These are phyloP conservation scores for Caracal caracal DNA, from an alignment of 2,113 vertebrate genomes.

Conservation along the genomic window DNA sequence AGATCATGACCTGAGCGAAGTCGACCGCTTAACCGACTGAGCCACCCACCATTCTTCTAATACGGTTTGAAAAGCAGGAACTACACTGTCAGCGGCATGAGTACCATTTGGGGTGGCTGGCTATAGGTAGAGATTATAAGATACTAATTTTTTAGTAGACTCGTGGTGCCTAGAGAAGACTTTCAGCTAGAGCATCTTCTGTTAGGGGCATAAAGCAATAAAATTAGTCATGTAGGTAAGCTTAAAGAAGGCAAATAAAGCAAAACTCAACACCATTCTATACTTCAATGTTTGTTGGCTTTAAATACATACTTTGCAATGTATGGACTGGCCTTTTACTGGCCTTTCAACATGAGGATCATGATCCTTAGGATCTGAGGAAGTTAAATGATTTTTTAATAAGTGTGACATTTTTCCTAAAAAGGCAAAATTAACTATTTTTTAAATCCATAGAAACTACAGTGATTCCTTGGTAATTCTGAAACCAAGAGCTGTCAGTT, in stretches of 20 bases:
- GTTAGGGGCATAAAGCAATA: background rate
- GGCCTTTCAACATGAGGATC: background rate
- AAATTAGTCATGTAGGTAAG: background rate
- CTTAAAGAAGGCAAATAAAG: background rate
- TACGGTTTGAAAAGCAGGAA: background rate
- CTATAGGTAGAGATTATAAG: background rate
- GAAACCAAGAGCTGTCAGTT: background rate
- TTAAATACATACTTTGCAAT: background rate
- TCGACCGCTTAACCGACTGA: no score
- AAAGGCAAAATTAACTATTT: background rate
- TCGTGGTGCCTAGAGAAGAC: background rate
- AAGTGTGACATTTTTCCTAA: background rate
- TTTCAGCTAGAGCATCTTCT: background rate
- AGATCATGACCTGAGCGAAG: no score
- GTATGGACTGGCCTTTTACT: background rate
- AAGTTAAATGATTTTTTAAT: background rate
- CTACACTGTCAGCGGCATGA: background rate
- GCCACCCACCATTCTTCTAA: background rate
- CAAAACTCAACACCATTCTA: background rate
- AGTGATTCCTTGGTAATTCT: background rate
- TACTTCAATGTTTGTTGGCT: background rate
- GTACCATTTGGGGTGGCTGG: background rate
- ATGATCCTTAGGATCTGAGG: background rate
- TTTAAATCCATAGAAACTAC: background rate
- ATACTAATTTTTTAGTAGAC: background rate